phyloP scores from a whole-genome alignment of 2,113 vertebrate species.

The Climacteris rufus region DNA sequence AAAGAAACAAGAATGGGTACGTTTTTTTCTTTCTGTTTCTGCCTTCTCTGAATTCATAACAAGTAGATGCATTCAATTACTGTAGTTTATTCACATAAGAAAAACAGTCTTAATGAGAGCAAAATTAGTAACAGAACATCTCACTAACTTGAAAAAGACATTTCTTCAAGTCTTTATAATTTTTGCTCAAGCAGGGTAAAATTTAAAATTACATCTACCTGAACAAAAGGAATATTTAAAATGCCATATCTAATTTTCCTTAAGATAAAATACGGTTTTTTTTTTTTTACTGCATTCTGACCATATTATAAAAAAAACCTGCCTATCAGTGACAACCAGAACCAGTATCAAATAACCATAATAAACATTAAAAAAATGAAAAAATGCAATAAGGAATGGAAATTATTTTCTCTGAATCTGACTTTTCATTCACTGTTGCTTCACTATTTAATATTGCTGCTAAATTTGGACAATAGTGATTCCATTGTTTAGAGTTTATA shows the following conservation, averaged over 20 bases:
- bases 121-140: background rate
- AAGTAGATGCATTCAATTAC: background rate
- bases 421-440: background rate
- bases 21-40: background rate
- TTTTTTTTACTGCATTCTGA: background rate
- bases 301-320: background rate
- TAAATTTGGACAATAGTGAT: background rate
- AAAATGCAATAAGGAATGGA: background rate
- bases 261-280: background rate
- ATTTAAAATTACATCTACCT: background rate
- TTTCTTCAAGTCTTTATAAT: background rate
- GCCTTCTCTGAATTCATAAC: background rate
- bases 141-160: background rate
- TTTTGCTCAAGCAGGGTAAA: background rate
- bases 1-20: background rate
- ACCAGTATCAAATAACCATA: background rate
- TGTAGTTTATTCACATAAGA: background rate
- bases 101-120: background rate
- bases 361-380: background rate
- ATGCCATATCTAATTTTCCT: background rate
- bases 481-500: background rate
- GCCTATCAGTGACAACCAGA: rapidly evolving
- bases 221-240: background rate
- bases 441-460: background rate
- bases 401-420: background rate